These are phyloP conservation scores for Pardosa pseudoannulata DNA, from an alignment of 2,888 invertebrate genomes.

Conservation along the genomic window DNA sequence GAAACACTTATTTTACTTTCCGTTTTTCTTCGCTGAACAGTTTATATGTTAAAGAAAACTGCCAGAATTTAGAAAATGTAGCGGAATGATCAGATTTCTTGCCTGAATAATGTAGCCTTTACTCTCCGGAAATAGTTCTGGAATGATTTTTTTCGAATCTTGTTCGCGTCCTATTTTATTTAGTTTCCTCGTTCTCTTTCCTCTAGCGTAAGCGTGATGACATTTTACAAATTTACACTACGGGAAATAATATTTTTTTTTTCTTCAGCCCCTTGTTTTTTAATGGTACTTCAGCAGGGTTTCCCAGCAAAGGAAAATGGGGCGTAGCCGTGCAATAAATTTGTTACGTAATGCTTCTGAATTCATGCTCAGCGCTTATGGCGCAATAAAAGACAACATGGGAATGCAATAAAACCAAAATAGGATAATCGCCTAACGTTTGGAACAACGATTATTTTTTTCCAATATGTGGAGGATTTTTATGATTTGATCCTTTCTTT, in stretches of 20 bases:
- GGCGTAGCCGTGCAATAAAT: not conserved
- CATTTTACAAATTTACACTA: conserved; percentile 14
- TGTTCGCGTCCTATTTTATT: conserved; percentile 23
- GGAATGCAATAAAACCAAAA: not conserved
- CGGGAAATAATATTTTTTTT: conserved; percentile 39
- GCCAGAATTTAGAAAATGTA: conserved; percentile 55
- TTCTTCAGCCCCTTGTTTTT: conserved; percentile 22
- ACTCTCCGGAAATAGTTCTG: conserved; percentile 36
- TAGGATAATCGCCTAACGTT: no score
- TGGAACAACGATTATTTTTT: no score
- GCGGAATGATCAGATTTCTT: conserved; percentile 60
- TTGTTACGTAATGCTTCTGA: not conserved
- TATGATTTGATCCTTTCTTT: no score
- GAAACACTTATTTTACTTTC: conserved; percentile 47
- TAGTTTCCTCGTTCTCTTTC: conserved; percentile 24
- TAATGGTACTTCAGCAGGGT: conserved; percentile 9
- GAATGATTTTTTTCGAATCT: conserved; percentile 31
- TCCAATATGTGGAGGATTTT: no score
- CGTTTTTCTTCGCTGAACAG: conserved; percentile 35
- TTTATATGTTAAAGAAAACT: conserved; percentile 52
- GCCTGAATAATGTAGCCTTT: conserved; percentile 43
- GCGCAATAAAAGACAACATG: not conserved
- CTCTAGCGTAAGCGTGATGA: conserved; percentile 18
- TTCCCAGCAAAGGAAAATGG: not conserved
- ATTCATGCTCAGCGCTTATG: not conserved